These are phyloP conservation scores for Corvus moneduloides DNA, from an alignment of 2,113 vertebrate species.

Conservation along the genomic window DNA sequence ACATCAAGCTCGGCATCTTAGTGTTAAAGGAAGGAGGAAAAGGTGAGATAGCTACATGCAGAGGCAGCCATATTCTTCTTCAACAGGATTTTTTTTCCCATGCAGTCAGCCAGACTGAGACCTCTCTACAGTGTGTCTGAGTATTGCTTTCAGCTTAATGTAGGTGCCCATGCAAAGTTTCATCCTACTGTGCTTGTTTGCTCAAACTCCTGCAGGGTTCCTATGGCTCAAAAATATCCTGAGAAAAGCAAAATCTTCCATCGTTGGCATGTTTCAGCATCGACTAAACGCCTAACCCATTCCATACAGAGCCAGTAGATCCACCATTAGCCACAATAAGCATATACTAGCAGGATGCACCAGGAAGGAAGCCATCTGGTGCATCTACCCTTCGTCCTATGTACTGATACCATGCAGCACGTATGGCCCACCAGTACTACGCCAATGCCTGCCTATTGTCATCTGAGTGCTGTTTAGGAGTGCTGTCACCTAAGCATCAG, in stretches of 20 bases:
- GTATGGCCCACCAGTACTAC: constrained; percentile 58
- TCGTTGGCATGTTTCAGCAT: constrained; percentile 66
- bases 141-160: constrained; percentile 74
- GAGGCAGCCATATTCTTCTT: constrained; percentile 82
- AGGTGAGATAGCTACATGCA: constrained; percentile 81
- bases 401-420: constrained; percentile 67
- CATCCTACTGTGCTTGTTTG: constrained; percentile 70
- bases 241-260: constrained; percentile 78
- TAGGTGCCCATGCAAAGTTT: constrained; percentile 76
- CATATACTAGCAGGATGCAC: constrained; percentile 59
- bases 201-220: constrained; percentile 72
- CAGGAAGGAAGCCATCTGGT: constrained; percentile 40
- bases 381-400: constrained; percentile 66
- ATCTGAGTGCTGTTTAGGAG: constrained; percentile 44
- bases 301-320: constrained; percentile 69
- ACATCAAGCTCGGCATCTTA: constrained; percentile 77
- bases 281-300: constrained; percentile 61
- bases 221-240: constrained; percentile 75
- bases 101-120: constrained; percentile 78
- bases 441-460: constrained; percentile 52
- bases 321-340: constrained; percentile 63
- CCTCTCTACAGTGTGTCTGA: constrained; percentile 71
- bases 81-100: constrained; percentile 76
- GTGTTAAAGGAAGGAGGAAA: constrained; percentile 77
- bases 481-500: constrained; percentile 59